These are phyloP conservation scores for Cheilosia pagana DNA, from an alignment of 2,888 invertebrate genomes.

Conservation along the genomic window DNA sequence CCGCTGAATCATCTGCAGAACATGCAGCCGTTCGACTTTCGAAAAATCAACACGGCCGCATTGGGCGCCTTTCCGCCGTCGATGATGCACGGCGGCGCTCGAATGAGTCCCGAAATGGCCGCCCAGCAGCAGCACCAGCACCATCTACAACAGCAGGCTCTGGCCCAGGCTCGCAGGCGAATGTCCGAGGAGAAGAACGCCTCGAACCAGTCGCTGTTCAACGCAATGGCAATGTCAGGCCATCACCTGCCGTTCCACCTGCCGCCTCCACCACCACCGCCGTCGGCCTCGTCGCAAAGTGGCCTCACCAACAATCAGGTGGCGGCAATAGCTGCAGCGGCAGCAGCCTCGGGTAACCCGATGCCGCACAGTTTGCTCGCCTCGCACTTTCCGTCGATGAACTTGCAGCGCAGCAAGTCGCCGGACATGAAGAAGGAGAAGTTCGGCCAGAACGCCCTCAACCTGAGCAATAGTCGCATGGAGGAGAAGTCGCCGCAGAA, in stretches of 20 bases:
- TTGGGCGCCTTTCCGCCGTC: slow-evolving; percentile 84
- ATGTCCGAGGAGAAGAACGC: slow-evolving; percentile 84
- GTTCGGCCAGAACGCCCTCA: slow-evolving; percentile 85
- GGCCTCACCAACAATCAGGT: slow-evolving; percentile 86
- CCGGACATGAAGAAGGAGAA: slow-evolving; percentile 77
- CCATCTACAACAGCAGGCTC: slow-evolving; percentile 80
- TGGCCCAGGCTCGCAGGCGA: slow-evolving; percentile 84
- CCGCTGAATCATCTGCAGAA: slow-evolving; percentile 95
- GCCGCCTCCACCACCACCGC: slow-evolving; percentile 87
- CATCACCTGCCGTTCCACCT: slow-evolving; percentile 87
- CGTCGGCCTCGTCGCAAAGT: slow-evolving; percentile 77
- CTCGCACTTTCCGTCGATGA: slow-evolving; percentile 83
- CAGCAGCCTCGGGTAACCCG: slow-evolving; percentile 86
- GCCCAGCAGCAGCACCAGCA: slow-evolving; percentile 80
- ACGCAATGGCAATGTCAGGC: slow-evolving; percentile 85
- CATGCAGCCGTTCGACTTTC: slow-evolving; percentile 97
- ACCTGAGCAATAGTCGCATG: slow-evolving; percentile 85
- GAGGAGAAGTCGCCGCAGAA: slow-evolving; percentile 59
- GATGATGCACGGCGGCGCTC: slow-evolving; percentile 77
- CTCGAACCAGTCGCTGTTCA: slow-evolving; percentile 86
- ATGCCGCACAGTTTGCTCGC: slow-evolving; percentile 87
- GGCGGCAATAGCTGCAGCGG: slow-evolving; percentile 85
- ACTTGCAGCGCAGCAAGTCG: slow-evolving; percentile 75
- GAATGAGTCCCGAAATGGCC: slow-evolving; percentile 81
- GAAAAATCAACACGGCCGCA: slow-evolving; percentile 87